Evolutionary conservation across 53 echinoderm and acorn worm genomes (phyloP).

Genomic region (Holothuria leucospilota): DNA sequence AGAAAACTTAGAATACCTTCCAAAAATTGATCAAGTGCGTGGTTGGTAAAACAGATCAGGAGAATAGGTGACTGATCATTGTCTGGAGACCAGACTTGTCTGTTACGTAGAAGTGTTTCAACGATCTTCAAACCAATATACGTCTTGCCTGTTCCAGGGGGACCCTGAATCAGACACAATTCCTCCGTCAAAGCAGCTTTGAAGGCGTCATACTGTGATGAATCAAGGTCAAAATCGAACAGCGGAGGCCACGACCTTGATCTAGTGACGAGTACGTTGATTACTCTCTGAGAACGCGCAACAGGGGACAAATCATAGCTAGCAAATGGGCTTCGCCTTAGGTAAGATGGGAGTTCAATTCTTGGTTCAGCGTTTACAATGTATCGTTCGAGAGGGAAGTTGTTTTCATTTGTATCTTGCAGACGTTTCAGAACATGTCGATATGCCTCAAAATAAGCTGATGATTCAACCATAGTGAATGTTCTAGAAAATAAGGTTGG

Average conservation of each 20-base stretch:
- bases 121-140: constrained; percentile 94
- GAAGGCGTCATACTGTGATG: constrained; percentile 82
- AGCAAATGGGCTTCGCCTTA: constrained; percentile 30
- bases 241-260: constrained; percentile 59
- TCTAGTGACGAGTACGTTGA: neutral
- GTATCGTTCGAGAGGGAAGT: constrained; percentile 77
- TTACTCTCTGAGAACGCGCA: neutral
- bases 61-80: constrained; percentile 68
- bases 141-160: constrained; percentile 96
- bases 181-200: constrained; percentile 86
- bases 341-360: constrained; percentile 68
- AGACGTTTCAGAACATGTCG: constrained; percentile 80
- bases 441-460: constrained; percentile 91
- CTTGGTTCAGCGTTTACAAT: constrained; percentile 57
- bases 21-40: constrained; percentile 95
- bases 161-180: constrained; percentile 88
- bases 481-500: constrained; percentile 51
- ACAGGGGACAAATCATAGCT: constrained; percentile 62
- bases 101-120: constrained; percentile 78
- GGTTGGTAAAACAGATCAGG: constrained; percentile 88
- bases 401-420: constrained; percentile 61
- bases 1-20: constrained; percentile 79
- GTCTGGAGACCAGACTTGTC: constrained; percentile 48
- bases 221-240: constrained; percentile 59
- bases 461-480: constrained; percentile 92